These are phyloP conservation scores for Cyclophora albipunctata DNA, from an alignment of 2,888 invertebrate species.

Conservation along the genomic window DNA sequence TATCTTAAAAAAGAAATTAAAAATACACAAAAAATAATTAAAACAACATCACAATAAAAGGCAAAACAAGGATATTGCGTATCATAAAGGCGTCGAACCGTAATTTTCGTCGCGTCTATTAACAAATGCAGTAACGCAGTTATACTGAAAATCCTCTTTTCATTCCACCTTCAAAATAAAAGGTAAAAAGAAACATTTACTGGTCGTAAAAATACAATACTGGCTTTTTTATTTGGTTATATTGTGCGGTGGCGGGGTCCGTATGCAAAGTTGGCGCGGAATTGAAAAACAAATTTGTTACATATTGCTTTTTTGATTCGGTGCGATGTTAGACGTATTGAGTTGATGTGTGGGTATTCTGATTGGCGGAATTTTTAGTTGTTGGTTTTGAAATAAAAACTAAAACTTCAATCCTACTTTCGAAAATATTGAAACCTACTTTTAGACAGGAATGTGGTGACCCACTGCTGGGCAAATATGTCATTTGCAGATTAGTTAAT, in stretches of 20 bases:
- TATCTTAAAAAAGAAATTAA: too few species aligned
- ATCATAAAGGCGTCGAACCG: too few species aligned
- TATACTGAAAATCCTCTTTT: too few species aligned
- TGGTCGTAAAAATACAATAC: constrained; percentile 51
- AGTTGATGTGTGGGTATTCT: constrained; percentile 18
- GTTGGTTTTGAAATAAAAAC: neutral
- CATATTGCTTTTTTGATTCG: constrained; percentile 68
- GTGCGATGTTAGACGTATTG: constrained; percentile 11
- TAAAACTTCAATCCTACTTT: neutral
- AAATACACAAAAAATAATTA: too few species aligned
- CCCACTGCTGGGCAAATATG: too few species aligned
- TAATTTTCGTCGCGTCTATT: too few species aligned
- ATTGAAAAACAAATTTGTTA: constrained; percentile 76
- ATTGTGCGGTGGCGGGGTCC: constrained; percentile 40
- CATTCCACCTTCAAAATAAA: constrained; percentile 56
- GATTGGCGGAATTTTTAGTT: neutral
- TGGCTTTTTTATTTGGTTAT: constrained; percentile 54
- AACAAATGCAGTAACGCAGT: too few species aligned
- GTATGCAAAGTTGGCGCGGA: constrained; percentile 74
- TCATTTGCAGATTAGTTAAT: too few species aligned
- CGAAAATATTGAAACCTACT: too few species aligned
- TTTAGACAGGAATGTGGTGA: too few species aligned
- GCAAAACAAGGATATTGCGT: too few species aligned
- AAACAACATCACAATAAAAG: too few species aligned
- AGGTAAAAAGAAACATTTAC: constrained; percentile 27